Evolutionary conservation across 2,113 vertebrate species (phyloP), one percentile per base, ranked within the genome.

Genomic region (Zosterops hypoxanthus): DNA sequence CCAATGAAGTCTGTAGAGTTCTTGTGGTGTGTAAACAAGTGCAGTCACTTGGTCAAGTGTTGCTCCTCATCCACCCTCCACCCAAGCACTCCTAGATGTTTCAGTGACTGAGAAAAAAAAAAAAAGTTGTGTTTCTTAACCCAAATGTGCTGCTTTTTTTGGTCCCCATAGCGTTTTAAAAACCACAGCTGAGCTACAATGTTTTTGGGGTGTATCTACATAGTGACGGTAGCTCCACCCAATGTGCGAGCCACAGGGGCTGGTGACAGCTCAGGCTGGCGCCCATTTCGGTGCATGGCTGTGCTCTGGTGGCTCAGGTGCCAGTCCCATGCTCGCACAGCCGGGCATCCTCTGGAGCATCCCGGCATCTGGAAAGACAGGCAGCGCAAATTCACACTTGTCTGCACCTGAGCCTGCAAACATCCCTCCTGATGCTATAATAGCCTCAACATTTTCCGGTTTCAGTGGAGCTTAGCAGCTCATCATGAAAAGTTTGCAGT

Each of bases 291-390:
- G 9, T 50, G 60, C 61, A 2, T 9, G 34, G 20, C 53, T 82
- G 64, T 22, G 50, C 13, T 59, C 50, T 28, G 85, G 56, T n/a
- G 17, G 57, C 36, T 44, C 3, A 2, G 61, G 50, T 14, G 4
- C 24, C 29, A 16, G 2, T 31, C 52, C 21, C 20, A 6, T 4
- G 4, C 36, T 8, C 2, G 2, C 0, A 0, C 2, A 5, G 10
- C 52, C 0, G 4, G 46, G 33, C 73, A 15, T 64, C 14, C 59
- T 23, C 61, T 31, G 22, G 23, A 34, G 36, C 36, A 5, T 12
- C 55, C 64, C 7, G 1, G 28, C 55, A 12, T 17, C 81, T 44
- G 73, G 52, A 77, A 68, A 41, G 11, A 6, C 41, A 14, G 42
- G n/a, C 28, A 21, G 76, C 4, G 2, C 33, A 21, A 39, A 52